phyloP scores from a whole-genome alignment of 2,888 invertebrate genomes.

The Cerastis leucographa region DNA sequence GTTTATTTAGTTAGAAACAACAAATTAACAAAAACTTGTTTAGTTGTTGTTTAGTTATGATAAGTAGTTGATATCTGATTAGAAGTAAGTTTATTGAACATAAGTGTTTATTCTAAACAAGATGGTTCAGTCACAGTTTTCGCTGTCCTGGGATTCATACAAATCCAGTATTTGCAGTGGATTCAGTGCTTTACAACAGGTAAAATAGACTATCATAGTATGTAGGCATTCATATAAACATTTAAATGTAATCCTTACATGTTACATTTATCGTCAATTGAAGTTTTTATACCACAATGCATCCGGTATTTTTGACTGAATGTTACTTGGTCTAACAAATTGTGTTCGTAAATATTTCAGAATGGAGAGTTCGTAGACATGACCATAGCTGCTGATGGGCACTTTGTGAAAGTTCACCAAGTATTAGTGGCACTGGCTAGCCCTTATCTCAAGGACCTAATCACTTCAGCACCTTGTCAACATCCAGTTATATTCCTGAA shows the following conservation, averaged over 20 bases:
- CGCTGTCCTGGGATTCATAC: conserved; percentile 85
- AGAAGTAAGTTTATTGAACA: not conserved
- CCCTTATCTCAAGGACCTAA: conserved; percentile 86
- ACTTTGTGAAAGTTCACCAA: conserved; percentile 86
- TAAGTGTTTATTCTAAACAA: conserved; percentile 6
- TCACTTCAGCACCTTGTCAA: conserved; percentile 85
- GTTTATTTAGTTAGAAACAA: conserved; percentile 3
- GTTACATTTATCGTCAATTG: not conserved
- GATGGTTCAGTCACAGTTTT: conserved; percentile 84
- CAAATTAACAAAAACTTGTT: not conserved
- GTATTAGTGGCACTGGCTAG: conserved; percentile 85
- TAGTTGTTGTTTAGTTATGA: not conserved
- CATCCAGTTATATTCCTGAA: conserved; percentile 88
- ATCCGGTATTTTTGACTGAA: not conserved
- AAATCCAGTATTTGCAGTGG: conserved; percentile 84
- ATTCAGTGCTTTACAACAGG: conserved; percentile 87
- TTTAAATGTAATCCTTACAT: not conserved
- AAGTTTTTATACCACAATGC: too few relatives aligned
- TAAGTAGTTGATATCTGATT: not conserved
- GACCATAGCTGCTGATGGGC: conserved; percentile 87
- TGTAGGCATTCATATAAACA: not conserved
- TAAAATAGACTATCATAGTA: conserved; percentile 58
- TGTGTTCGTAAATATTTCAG: conserved; percentile 70
- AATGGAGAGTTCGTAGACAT: conserved; percentile 89
- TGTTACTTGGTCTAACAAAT: not conserved